Conservation (phyloP, 2,888 invertebrate species). For the Plagodis pulveraria region DNA sequence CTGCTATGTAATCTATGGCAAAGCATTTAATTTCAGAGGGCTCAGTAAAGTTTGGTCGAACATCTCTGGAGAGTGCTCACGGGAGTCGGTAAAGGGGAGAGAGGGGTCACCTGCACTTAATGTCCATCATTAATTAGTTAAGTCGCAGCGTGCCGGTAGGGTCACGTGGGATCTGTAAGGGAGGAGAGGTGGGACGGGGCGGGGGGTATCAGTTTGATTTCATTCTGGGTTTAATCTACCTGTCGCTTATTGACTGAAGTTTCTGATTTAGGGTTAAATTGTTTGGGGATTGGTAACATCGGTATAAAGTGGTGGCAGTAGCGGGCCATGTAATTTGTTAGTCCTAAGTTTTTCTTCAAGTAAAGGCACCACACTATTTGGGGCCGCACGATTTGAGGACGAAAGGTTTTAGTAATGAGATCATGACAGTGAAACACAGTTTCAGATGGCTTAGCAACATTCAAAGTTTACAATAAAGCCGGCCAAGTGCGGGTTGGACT, state of each 20-base stretch:
- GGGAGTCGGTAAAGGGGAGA: not conserved
- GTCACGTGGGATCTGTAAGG: not conserved
- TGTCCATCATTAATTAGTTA: constrained; percentile 25
- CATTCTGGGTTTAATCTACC: constrained; percentile 7
- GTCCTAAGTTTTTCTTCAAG: too few relatives aligned
- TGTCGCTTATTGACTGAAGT: constrained; percentile 18
- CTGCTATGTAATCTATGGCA: too few relatives aligned
- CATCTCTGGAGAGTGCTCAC: not conserved
- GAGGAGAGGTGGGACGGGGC: not conserved
- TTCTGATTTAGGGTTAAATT: constrained; percentile 6
- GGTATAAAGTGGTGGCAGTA: too few relatives aligned
- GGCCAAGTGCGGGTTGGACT: too few relatives aligned
- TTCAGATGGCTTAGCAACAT: too few relatives aligned
- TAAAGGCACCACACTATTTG: too few relatives aligned
- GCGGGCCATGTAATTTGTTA: too few relatives aligned
- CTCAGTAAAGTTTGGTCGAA: not conserved
- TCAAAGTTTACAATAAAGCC: too few relatives aligned
- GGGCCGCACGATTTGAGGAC: too few relatives aligned
- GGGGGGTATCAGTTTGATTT: constrained; percentile 7
- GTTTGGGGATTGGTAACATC: not conserved
- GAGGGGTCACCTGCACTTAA: constrained; percentile 26
- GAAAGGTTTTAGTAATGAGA: too few relatives aligned
- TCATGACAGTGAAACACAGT: too few relatives aligned
- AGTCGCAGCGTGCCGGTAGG: not conserved
- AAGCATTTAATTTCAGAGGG: not conserved